A percentile compares a stretch with the other conserved stretches of the same genome.
Conservation (phyloP, 1,140 invertebrate genomes). For the Cydia pomonella region DNA sequence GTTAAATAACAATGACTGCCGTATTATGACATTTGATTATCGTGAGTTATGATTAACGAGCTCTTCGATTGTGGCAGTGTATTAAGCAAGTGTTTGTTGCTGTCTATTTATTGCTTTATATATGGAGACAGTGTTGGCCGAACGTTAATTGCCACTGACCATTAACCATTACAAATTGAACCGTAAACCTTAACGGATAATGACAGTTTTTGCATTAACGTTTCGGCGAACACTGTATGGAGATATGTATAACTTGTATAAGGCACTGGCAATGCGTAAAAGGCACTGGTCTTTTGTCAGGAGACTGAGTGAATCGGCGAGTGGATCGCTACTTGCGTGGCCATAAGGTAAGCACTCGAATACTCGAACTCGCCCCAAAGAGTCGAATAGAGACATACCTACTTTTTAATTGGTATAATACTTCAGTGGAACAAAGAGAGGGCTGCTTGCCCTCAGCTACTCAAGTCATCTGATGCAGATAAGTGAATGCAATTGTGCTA, state of each 20-base stretch:
- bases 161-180: too few species aligned
- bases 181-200: too few species aligned
- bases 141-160: too few species aligned
- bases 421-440: too few species aligned
- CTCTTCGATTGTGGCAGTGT: not conserved
- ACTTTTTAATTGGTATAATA: not conserved
- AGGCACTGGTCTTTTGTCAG: too few species aligned
- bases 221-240: too few species aligned
- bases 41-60: constrained; percentile 18
- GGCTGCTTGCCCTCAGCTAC: not conserved
- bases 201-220: too few species aligned
- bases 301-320: too few species aligned
- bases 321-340: too few species aligned
- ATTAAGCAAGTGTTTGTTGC: not conserved
- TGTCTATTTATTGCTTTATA: not conserved
- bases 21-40: constrained; percentile 25
- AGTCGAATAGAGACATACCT: not conserved
- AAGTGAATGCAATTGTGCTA: constrained; percentile 16
- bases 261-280: too few species aligned
- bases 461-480: not conserved
- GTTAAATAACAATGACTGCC: constrained; percentile 29
- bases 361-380: not conserved
- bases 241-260: too few species aligned
- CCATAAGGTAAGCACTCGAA: not conserved
- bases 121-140: too few species aligned